A percentile compares a stretch with the other conserved stretches of the same genome.
Evolutionary conservation across 2,888 invertebrate species (phyloP).

Genomic region (Tanytarsus gracilentus): DNA sequence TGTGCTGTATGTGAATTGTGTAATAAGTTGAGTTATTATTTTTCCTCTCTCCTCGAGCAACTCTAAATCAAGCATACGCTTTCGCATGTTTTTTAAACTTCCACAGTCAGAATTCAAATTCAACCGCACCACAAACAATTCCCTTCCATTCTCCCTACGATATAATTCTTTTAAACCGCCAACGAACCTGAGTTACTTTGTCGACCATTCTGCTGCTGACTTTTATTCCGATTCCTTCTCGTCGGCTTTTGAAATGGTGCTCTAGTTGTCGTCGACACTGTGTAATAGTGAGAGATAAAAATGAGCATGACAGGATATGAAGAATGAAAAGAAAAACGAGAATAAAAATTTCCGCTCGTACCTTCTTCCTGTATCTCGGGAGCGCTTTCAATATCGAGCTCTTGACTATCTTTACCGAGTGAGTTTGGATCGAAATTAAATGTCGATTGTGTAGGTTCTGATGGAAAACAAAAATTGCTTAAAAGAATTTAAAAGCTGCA

Average conservation of each 20-base stretch:
- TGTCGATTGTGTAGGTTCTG: too few species aligned
- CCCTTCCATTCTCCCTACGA: not conserved
- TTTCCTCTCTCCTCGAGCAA: too few species aligned
- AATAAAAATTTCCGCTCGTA: not conserved
- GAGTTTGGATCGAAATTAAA: too few species aligned
- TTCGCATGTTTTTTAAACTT: too few species aligned
- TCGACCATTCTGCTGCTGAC: not conserved
- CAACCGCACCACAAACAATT: not conserved
- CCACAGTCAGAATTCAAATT: too few species aligned
- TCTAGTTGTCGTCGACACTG: conserved; percentile 16
- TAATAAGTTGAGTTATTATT: too few species aligned
- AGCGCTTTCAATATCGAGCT: not conserved
- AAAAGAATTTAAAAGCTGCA: too few species aligned
- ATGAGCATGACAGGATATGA: not conserved
- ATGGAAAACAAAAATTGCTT: too few species aligned
- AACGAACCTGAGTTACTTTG: not conserved
- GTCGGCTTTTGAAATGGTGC: conserved; percentile 9
- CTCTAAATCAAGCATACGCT: too few species aligned
- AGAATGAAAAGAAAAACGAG: not conserved
- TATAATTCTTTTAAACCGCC: not conserved
- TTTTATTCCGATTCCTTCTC: conserved; percentile 5
- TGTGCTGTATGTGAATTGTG: too few species aligned
- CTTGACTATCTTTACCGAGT: not conserved
- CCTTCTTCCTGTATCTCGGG: conserved; percentile 4
- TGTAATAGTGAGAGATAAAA: not conserved